Evolutionary conservation across 2,797 vertebrate genomes (phyloP).

Genomic region (Huso huso): DNA sequence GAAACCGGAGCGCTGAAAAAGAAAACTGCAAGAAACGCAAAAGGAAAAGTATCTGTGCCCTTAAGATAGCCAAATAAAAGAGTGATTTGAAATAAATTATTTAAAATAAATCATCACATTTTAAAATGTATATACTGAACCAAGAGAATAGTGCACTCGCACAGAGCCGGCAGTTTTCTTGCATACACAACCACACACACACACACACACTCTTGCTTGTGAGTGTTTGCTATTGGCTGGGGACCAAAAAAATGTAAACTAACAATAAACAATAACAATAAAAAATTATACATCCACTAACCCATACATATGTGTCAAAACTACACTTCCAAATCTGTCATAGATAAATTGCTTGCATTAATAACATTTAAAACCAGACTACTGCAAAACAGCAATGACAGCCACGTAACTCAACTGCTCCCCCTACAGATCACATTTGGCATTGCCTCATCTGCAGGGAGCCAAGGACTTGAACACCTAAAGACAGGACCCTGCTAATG

Average conservation of each 20-base stretch:
- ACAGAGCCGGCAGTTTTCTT: not conserved
- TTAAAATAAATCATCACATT: too few species aligned
- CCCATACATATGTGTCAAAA: constrained; percentile 8
- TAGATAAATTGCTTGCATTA: constrained; percentile 13
- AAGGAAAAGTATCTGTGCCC: too few species aligned
- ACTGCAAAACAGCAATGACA: constrained; percentile 14
- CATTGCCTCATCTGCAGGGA: not conserved
- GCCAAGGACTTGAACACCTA: not conserved
- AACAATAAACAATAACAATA: too few species aligned
- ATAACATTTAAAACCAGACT: constrained; percentile 2
- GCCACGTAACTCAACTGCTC: constrained; percentile 4
- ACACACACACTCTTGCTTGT: not conserved
- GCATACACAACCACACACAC: not conserved
- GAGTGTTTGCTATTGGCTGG: too few species aligned
- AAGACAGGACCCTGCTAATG: too few species aligned
- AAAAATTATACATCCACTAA: not conserved
- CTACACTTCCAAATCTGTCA: constrained; percentile 2
- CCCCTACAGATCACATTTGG: not conserved
- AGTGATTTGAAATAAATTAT: too few species aligned
- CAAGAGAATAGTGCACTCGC: too few species aligned
- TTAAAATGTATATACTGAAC: too few species aligned
- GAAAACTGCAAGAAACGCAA: too few species aligned
- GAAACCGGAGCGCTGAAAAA: too few species aligned
- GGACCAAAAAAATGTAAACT: too few species aligned
- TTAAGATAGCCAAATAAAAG: too few species aligned